Conservation (phyloP, 1,140 invertebrate genomes). For the Aporrectodea caliginosa region DNA sequence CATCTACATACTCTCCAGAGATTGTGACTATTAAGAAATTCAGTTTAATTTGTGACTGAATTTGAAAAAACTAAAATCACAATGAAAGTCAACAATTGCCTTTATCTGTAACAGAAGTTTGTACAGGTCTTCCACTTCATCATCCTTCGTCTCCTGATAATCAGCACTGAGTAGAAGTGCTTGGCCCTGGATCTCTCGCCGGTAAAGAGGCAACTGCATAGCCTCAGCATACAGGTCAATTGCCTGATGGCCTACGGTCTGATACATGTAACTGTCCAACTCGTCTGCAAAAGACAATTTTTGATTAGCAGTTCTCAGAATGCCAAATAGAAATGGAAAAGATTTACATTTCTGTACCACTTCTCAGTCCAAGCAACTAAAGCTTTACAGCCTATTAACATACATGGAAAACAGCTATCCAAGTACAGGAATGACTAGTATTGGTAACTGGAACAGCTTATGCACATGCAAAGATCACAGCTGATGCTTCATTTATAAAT, state of each 20-base stretch:
- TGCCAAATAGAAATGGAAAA: neutral
- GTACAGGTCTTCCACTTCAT: conserved; percentile 99
- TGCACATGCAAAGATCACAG: too few species aligned
- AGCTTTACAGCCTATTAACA: neutral
- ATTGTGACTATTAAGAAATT: too few species aligned
- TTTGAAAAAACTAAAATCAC: too few species aligned
- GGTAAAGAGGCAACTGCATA: conserved; percentile 85
- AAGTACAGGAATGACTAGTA: too few species aligned
- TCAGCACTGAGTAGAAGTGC: conserved; percentile 72
- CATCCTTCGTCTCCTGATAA: conserved; percentile 74
- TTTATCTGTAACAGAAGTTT: conserved; percentile 77
- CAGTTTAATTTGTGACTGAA: too few species aligned
- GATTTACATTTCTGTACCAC: neutral
- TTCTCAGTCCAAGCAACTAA: neutral
- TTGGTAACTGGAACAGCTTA: too few species aligned
- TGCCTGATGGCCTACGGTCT: conserved; percentile 94
- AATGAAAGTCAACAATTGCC: too few species aligned
- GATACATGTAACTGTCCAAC: conserved; percentile 98
- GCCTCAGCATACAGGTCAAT: conserved; percentile 88
- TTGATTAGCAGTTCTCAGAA: neutral
- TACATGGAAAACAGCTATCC: neutral
- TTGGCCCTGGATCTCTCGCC: conserved; percentile 72
- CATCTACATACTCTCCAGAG: too few species aligned
- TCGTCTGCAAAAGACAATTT: conserved; percentile 67
- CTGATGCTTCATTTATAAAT: too few species aligned